These are phyloP conservation scores for Aporrectodea caliginosa DNA, from an alignment of 1,140 invertebrate species.

Conservation along the genomic window DNA sequence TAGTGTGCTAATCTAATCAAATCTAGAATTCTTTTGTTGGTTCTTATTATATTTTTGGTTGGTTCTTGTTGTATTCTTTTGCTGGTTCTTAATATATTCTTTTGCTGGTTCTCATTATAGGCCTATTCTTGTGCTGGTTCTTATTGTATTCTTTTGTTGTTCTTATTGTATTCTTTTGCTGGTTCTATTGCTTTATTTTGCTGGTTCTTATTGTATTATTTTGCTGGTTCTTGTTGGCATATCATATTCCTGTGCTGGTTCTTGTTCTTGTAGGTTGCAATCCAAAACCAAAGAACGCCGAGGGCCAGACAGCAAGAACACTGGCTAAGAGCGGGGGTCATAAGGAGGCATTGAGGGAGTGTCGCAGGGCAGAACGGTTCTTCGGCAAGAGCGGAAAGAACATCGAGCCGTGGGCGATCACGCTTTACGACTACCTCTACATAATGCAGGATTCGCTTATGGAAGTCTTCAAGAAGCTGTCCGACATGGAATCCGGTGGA, in stretches of 20 bases:
- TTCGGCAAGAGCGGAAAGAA: conserved; percentile 54
- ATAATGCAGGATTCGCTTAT: conserved; percentile 42
- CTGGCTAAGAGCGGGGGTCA: conserved; percentile 53
- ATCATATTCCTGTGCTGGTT: background rate
- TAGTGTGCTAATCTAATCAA: too few relatives aligned
- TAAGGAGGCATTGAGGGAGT: conserved; percentile 54
- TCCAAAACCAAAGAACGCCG: conserved; percentile 55
- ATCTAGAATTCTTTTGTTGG: too few relatives aligned
- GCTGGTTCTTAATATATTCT: too few relatives aligned
- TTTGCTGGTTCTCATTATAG: too few relatives aligned
- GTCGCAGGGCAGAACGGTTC: conserved; percentile 52
- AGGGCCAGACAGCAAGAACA: conserved; percentile 46
- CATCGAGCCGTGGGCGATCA: conserved; percentile 52
- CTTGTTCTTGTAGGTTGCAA: conserved; percentile 49
- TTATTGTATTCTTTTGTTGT: too few relatives aligned
- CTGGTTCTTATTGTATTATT: too few relatives aligned
- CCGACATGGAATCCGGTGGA: conserved; percentile 46
- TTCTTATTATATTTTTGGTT: too few relatives aligned
- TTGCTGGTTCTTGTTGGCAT: too few relatives aligned
- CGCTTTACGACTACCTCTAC: conserved; percentile 53
- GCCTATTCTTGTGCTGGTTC: too few relatives aligned
- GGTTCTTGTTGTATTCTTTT: too few relatives aligned
- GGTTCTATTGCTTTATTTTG: too few relatives aligned
- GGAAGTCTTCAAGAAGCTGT: conserved; percentile 45
- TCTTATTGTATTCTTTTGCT: too few relatives aligned